Conservation (phyloP, 2,113 vertebrate genomes). For the Pluvianellus socialis region DNA sequence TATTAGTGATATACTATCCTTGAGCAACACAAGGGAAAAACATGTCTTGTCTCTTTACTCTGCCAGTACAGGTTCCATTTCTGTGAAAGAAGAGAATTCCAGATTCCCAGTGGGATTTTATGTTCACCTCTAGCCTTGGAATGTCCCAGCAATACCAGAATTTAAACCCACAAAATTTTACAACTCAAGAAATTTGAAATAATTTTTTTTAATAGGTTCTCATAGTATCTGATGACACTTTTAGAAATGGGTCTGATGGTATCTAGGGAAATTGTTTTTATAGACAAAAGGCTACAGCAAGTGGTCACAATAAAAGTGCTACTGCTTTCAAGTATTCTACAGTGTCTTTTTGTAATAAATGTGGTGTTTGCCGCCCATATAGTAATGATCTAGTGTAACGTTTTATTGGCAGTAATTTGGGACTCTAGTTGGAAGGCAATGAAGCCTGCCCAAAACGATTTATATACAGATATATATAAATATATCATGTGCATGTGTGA, state of each 20-base stretch:
- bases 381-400: background rate
- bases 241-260: background rate
- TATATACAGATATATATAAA: background rate
- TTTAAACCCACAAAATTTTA: background rate
- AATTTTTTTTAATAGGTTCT: background rate
- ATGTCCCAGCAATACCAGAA: background rate
- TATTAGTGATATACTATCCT: background rate
- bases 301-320: background rate
- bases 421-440: background rate
- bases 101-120: background rate
- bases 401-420: background rate
- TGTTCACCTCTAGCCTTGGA: background rate
- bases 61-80: background rate
- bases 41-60: background rate
- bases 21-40: background rate
- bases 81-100: background rate
- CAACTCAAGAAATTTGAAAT: background rate
- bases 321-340: background rate
- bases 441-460: background rate
- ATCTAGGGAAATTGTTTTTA: background rate
- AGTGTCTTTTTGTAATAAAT: background rate
- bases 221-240: background rate
- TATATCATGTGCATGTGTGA: background rate
- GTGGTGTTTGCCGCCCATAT: background rate
- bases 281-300: background rate